These are phyloP conservation scores for Phenganax stokvisi DNA, from an alignment of 92 coral and sea anemone species.

Conservation along the genomic window DNA sequence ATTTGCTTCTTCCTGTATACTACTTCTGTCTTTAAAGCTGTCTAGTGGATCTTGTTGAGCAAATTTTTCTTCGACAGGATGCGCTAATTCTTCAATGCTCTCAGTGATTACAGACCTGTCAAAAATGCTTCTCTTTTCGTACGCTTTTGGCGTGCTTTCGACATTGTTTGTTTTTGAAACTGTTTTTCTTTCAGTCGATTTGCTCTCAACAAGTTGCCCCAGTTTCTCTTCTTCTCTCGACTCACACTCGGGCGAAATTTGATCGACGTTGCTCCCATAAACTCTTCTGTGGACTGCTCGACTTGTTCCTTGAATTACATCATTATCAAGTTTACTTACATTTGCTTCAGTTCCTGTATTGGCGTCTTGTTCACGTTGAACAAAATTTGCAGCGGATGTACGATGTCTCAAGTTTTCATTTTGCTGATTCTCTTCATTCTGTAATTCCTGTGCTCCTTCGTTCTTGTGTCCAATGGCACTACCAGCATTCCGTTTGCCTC, in stretches of 20 bases:
- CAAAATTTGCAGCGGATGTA: not conserved
- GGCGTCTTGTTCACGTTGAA: not conserved
- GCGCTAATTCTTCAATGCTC: not conserved
- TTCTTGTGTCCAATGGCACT: slow-evolving; percentile 1
- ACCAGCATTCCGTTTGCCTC: not conserved
- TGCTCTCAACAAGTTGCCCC: not conserved
- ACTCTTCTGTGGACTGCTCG: slow-evolving; percentile 33
- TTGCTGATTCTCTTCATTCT: not conserved
- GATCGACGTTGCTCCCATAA: slow-evolving; percentile 32
- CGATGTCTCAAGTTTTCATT: slow-evolving; percentile 18
- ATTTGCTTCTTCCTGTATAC: slow-evolving; percentile 13
- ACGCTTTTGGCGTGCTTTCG: not conserved
- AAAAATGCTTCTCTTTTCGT: not conserved
- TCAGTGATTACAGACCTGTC: not conserved
- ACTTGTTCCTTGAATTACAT: not conserved
- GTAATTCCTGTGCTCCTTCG: not conserved
- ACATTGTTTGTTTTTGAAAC: not conserved
- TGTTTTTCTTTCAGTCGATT: not conserved
- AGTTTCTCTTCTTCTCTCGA: not conserved
- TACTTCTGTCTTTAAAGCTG: not conserved
- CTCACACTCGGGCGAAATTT: not conserved
- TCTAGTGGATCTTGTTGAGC: not conserved
- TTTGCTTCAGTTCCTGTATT: not conserved
- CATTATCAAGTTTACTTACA: not conserved
- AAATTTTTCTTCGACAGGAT: not conserved